Conservation (phyloP, 2,797 vertebrate species). For the Falco columbarius region DNA sequence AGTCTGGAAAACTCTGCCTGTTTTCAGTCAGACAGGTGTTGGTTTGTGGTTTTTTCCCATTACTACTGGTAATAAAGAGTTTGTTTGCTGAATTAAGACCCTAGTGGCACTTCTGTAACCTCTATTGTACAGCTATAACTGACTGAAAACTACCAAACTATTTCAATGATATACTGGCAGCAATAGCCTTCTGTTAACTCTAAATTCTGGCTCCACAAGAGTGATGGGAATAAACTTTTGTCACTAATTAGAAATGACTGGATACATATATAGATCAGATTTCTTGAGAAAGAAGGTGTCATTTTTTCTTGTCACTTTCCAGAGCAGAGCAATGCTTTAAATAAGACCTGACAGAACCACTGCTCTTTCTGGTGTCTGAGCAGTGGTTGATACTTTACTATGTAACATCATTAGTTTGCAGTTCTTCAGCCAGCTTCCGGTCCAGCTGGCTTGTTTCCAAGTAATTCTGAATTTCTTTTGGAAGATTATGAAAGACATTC, state of each 20-base stretch:
- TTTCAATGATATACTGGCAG: background rate
- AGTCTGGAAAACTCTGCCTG: background rate
- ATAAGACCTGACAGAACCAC: background rate
- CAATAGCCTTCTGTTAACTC: background rate
- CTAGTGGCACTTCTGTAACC: background rate
- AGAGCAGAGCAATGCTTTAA: background rate
- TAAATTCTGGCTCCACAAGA: background rate
- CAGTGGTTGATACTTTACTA: background rate
- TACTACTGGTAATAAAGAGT: background rate
- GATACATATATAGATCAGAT: background rate
- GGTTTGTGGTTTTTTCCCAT: background rate
- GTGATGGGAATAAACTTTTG: background rate
- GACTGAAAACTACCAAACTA: background rate
- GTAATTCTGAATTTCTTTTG: background rate
- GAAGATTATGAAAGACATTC: slow-evolving; percentile 4
- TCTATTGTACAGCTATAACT: background rate
- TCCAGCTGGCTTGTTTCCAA: slow-evolving; percentile 29
- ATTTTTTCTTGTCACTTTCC: background rate
- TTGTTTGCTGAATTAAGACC: background rate
- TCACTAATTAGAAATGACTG: background rate
- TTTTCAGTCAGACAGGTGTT: background rate
- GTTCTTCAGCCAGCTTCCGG: slow-evolving; percentile 7
- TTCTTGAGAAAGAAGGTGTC: slow-evolving; percentile 3
- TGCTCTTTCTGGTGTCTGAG: background rate
- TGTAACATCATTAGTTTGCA: background rate